Base-by-base conservation (phyloP, 2,113 vertebrate species). In the Malurus cyaneus region DNA sequence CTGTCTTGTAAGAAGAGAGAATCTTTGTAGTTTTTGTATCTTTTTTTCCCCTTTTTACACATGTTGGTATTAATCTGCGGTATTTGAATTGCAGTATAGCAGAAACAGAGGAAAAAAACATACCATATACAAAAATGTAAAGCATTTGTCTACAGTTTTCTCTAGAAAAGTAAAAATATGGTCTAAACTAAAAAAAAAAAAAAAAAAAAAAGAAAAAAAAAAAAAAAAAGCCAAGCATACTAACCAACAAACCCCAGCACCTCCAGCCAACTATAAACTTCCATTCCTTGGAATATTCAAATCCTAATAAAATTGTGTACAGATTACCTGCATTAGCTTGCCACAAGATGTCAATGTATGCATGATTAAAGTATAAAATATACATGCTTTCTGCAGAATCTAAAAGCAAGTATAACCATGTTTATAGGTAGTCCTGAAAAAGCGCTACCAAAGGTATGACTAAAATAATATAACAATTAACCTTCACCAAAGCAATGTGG, bases 321-420 rank as follows among this genome's bases (percentile, higher is more conserved):
- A 50, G 4, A 54, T 83, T 74, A 49, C 6, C 50, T 72, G 16
- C 44, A 62, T 74, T 71, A 69, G 7, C 25, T 92, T 88, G 65
- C n/a, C 78, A 91, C 62, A 93, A 94, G 79, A 84, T 93, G 86
- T 95, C 85, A 85, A 88, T 72, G 20, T 85, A 69, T 78, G 36
- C 42, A 77, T 65, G 13, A 93, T 34, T 61, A 64, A 74, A 49
- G n/a, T 50, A 57, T 44, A 69, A 41, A 82, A 77, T 25, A 9
- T 41, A 12, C 6, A 70, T 50, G 16, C 3, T 80, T 88, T 76
- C 79, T 46, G 14, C 10, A 65, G 54, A 57, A 46, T 61, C 14
- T 78, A 65, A 54, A 91, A 65, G 8, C 3, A 70, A 11, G 8
- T 26, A 47, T 34, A 34, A 15, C 18, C 60, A 26, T 59, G 18